Evolutionary conservation across 2,888 invertebrate species (phyloP).

Genomic region (Balanococcus diminutus): DNA sequence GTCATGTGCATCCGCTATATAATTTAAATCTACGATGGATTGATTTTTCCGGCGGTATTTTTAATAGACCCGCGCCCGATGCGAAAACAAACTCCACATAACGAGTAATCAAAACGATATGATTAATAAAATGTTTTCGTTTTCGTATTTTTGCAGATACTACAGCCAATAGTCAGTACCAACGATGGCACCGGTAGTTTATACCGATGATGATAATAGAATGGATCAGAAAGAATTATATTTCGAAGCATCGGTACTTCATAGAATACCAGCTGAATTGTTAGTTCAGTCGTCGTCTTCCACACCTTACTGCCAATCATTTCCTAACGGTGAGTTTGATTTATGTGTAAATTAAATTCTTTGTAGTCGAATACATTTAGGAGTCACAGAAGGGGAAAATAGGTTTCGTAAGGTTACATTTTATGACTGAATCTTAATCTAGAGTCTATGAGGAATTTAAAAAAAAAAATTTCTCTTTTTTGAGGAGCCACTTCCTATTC

Average conservation of each 20-base stretch:
- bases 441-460: too few relatives aligned
- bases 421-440: too few relatives aligned
- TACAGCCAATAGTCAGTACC: neutral
- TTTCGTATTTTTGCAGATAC: neutral
- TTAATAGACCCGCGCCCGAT: neutral
- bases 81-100: neutral
- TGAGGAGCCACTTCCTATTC: too few relatives aligned
- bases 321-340: slow-evolving; percentile 49
- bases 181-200: slow-evolving; percentile 42
- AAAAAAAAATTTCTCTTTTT: too few relatives aligned
- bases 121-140: neutral
- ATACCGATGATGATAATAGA: neutral
- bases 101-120: neutral
- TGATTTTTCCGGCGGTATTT: neutral
- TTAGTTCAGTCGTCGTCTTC: slow-evolving; percentile 50
- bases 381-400: too few relatives aligned
- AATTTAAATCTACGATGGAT: neutral
- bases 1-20: neutral
- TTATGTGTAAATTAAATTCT: too few relatives aligned
- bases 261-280: slow-evolving; percentile 50
- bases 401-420: neutral
- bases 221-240: slow-evolving; percentile 29
- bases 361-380: too few relatives aligned
- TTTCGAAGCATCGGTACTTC: slow-evolving; percentile 47
- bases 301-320: slow-evolving; percentile 47